phyloP scores from a whole-genome alignment of 1,140 invertebrate genomes.

The Pygmarrhopalites habei region DNA sequence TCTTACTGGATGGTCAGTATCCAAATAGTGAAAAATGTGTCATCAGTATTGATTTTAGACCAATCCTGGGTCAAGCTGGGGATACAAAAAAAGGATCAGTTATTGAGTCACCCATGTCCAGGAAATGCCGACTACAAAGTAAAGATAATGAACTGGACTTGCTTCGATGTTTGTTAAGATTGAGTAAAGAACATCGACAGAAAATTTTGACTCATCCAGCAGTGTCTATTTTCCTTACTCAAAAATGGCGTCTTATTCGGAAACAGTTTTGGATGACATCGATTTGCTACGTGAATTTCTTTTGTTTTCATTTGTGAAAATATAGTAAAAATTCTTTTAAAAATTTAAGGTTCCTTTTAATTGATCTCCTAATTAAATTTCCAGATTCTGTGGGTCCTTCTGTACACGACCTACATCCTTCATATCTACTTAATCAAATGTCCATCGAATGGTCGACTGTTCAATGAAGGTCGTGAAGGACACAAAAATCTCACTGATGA shows the following conservation, averaged over 20 bases:
- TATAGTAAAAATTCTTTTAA: not conserved
- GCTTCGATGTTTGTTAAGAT: slow-evolving; percentile 7
- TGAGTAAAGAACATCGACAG: slow-evolving; percentile 8
- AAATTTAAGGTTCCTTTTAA: not conserved
- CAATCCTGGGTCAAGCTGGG: not conserved
- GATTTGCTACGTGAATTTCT: slow-evolving; percentile 29
- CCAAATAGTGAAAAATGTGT: slow-evolving; percentile 34
- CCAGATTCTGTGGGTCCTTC: slow-evolving; percentile 26
- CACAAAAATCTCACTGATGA: not conserved
- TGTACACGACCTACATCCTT: slow-evolving; percentile 33
- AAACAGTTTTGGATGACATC: slow-evolving; percentile 23
- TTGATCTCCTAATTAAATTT: not conserved
- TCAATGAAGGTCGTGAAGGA: not conserved
- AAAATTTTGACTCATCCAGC: slow-evolving; percentile 33
- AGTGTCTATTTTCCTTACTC: slow-evolving; percentile 30
- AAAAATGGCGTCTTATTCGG: slow-evolving; percentile 34
- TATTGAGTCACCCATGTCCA: not conserved
- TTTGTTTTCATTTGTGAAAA: not conserved
- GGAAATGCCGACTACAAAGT: not conserved
- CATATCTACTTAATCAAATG: slow-evolving; percentile 34
- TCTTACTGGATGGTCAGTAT: slow-evolving; percentile 27
- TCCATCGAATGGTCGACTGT: slow-evolving; percentile 21
- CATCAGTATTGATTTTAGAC: slow-evolving; percentile 32
- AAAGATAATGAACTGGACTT: slow-evolving; percentile 13
- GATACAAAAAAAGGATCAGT: not conserved